Evolutionary conservation across 2,888 invertebrate genomes (phyloP).

Genomic region (Agrochola macilenta): DNA sequence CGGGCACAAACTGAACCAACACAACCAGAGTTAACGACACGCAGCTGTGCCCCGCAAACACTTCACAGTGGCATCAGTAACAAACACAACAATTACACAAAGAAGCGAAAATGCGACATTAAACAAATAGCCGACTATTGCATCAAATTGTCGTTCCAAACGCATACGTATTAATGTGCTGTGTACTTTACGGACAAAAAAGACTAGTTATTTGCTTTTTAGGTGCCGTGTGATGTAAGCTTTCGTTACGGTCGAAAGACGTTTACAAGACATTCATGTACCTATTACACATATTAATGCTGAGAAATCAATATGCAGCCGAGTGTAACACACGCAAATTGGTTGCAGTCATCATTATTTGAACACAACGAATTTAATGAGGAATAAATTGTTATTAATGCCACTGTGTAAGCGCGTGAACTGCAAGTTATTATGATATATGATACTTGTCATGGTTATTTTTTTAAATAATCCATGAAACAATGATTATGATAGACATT

Average conservation of each 20-base stretch:
- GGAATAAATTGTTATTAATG: conserved; percentile 84
- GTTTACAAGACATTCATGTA: conserved; percentile 57
- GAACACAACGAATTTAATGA: conserved; percentile 66
- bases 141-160: conserved; percentile 32
- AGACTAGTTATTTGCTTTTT: conserved; percentile 40
- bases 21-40: conserved; percentile 89
- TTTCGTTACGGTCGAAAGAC: conserved; percentile 45
- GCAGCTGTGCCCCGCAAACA: conserved; percentile 78
- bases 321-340: conserved; percentile 77
- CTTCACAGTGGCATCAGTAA: conserved; percentile 82
- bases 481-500: conserved; percentile 73
- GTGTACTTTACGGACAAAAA: conserved; percentile 35
- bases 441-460: conserved; percentile 80
- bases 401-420: conserved; percentile 84
- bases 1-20: conserved; percentile 94
- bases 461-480: conserved; percentile 78
- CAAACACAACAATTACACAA: conserved; percentile 50
- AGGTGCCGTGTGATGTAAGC: conserved; percentile 42
- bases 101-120: conserved; percentile 45
- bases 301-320: conserved; percentile 73
- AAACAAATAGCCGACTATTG: conserved; percentile 32
- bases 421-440: conserved; percentile 84
- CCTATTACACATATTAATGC: conserved; percentile 61
- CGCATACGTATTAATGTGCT: conserved; percentile 20
- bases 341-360: conserved; percentile 65